These are phyloP conservation scores for Margaritifera margaritifera DNA, from an alignment of 2,888 invertebrate genomes.

Conservation along the genomic window DNA sequence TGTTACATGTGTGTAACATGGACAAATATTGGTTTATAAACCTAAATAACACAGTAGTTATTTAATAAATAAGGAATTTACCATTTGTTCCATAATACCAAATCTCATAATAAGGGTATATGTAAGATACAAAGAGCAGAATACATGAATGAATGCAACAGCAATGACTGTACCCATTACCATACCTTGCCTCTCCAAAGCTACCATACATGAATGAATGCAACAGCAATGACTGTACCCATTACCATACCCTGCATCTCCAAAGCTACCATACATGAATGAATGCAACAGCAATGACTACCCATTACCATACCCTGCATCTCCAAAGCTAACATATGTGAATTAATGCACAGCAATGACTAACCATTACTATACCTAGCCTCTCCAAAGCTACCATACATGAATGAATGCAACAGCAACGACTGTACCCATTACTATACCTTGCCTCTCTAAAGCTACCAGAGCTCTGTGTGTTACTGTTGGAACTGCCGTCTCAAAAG, in stretches of 20 bases:
- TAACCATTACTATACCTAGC: constrained; percentile 63
- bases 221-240: neutral
- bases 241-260: constrained; percentile 76
- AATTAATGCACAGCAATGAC: neutral
- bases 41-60: no score
- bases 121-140: constrained; percentile 81
- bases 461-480: constrained; percentile 96
- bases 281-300: neutral
- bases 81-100: no score
- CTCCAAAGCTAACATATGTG: constrained; percentile 84
- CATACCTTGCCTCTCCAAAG: constrained; percentile 80
- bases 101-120: constrained; percentile 77
- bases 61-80: no score
- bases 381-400: constrained; percentile 86
- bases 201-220: constrained; percentile 76
- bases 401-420: neutral
- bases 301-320: constrained; percentile 73
- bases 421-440: constrained; percentile 43
- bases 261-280: constrained; percentile 79
- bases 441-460: constrained; percentile 82
- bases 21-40: no score
- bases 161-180: neutral
- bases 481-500: constrained; percentile 92
- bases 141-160: neutral
- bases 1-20: no score